Evolutionary conservation across 2,113 vertebrate species (phyloP).

Genomic region (Ovis aries): DNA sequence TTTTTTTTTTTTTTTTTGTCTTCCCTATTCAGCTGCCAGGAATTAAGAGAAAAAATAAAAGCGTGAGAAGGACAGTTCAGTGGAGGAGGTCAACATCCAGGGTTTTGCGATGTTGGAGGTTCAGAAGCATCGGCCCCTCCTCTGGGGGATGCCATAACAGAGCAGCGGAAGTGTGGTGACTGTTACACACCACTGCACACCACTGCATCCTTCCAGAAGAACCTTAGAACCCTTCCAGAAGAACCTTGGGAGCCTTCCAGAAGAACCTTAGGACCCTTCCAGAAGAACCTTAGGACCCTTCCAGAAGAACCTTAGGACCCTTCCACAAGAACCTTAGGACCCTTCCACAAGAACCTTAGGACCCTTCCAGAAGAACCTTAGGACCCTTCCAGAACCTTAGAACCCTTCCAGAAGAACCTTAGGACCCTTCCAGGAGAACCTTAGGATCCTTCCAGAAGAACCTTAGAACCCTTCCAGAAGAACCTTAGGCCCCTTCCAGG

Average conservation of each 20-base stretch:
- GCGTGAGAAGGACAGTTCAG: neutral
- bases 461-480: too few species aligned
- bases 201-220: too few species aligned
- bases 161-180: neutral
- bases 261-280: neutral
- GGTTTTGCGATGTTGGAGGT: neutral
- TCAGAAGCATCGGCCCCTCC: neutral
- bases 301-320: too few species aligned
- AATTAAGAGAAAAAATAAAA: neutral
- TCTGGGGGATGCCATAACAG: fast-evolving
- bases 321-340: neutral
- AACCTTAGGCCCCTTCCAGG: too few species aligned
- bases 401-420: neutral
- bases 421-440: neutral
- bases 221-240: too few species aligned
- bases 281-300: neutral
- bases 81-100: neutral
- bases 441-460: neutral
- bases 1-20: neutral
- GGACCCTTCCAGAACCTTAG: too few species aligned
- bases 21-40: neutral
- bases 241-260: too few species aligned
- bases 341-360: neutral
- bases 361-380: too few species aligned
- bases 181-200: neutral